Percentiles rank a stretch among this genome's conserved stretches.
phyloP scores from a whole-genome alignment of 2,797 vertebrate genomes.

The Eupleurogrammus muticus region DNA sequence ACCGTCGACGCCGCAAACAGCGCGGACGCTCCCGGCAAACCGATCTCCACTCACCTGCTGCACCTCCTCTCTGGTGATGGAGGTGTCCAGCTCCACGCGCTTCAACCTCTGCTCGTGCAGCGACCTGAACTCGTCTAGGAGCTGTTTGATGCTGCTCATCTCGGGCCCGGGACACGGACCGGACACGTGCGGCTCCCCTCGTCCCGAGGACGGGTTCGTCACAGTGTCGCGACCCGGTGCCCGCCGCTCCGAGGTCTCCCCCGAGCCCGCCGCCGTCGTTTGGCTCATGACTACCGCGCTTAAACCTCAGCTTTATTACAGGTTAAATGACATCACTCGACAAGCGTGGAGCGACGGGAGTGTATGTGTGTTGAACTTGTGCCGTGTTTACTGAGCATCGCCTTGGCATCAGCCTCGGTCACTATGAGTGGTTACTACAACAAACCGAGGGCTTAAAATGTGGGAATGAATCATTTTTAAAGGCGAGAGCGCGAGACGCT shows the following conservation, averaged over 20 bases:
- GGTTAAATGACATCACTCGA: not conserved
- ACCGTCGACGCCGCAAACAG: not conserved
- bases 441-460: constrained; percentile 12
- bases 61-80: constrained; percentile 15
- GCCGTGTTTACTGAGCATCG: constrained; percentile 23
- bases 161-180: not conserved
- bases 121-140: constrained; percentile 63
- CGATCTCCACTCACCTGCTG: constrained; percentile 59
- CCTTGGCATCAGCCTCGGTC: constrained; percentile 30
- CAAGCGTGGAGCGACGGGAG: not conserved
- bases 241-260: not conserved
- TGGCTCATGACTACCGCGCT: constrained; percentile 13
- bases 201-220: constrained; percentile 12
- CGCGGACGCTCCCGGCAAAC: fast-evolving
- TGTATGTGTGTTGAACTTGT: not conserved
- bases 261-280: not conserved
- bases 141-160: constrained; percentile 51
- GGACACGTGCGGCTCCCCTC: not conserved
- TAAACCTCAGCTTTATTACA: not conserved
- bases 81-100: constrained; percentile 47
- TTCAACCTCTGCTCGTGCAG: constrained; percentile 68
- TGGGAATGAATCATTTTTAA: not conserved
- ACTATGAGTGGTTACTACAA: constrained; percentile 68
- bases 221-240: not conserved
- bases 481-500: not conserved